phyloP scores from a whole-genome alignment of 2,797 vertebrate species.

The Megalops cyprinoides region DNA sequence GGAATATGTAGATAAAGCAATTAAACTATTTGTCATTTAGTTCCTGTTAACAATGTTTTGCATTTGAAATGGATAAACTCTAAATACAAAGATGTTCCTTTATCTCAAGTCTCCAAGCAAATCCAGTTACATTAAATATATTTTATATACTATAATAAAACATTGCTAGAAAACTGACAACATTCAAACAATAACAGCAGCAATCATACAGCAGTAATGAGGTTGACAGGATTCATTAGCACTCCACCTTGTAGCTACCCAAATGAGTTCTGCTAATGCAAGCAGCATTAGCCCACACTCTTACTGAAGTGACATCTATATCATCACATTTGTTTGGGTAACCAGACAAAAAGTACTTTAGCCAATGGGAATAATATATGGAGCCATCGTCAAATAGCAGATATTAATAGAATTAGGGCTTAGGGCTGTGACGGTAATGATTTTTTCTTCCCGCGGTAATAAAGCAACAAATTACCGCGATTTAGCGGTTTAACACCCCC shows the following conservation, averaged over 20 bases:
- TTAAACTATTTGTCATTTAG: conserved; percentile 80
- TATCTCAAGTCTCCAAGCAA: conserved; percentile 52
- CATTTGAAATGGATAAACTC: conserved; percentile 53
- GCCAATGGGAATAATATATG: not conserved
- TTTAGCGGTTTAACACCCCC: too few relatives aligned
- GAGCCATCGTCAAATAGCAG: not conserved
- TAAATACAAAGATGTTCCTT: conserved; percentile 48
- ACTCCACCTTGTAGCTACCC: conserved; percentile 54
- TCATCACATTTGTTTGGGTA: conserved; percentile 23
- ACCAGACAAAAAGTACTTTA: conserved; percentile 26
- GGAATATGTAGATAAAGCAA: conserved; percentile 65
- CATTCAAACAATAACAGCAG: conserved; percentile 38
- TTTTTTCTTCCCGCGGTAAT: too few relatives aligned
- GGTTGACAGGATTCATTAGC: conserved; percentile 62
- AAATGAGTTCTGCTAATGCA: conserved; percentile 50
- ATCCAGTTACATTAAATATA: conserved; percentile 54
- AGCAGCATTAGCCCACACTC: conserved; percentile 35
- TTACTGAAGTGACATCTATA: conserved; percentile 39
- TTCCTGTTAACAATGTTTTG: conserved; percentile 64
- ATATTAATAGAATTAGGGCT: too few relatives aligned
- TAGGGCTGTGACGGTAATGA: too few relatives aligned
- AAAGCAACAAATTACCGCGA: too few relatives aligned
- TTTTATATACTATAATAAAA: conserved; percentile 41
- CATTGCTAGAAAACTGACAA: conserved; percentile 43
- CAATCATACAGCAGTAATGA: conserved; percentile 54